Evolutionary conservation across 2,797 vertebrate species (phyloP).

Genomic region (Sebastes diploproa): DNA sequence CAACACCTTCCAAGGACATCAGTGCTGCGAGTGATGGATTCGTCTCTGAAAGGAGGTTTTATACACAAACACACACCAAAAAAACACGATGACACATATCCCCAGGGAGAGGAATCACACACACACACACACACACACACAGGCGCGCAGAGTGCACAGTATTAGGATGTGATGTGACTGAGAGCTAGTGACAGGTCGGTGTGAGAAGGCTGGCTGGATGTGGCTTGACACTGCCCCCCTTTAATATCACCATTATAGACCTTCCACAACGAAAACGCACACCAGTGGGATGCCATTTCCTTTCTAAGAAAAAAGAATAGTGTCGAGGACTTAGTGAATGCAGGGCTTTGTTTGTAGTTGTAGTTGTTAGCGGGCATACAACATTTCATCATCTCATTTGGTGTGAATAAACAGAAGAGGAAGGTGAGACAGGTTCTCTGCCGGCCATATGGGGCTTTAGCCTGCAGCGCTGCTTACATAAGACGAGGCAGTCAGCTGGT

Average conservation of each 20-base stretch:
- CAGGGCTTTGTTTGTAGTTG: slow-evolving; percentile 28
- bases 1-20: slow-evolving; percentile 32
- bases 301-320: background rate
- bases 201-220: slow-evolving; percentile 25
- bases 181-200: slow-evolving; percentile 49
- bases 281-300: slow-evolving; percentile 25
- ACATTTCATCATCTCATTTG: slow-evolving; percentile 32
- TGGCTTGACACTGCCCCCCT: slow-evolving; percentile 20
- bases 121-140: slow-evolving; percentile 26
- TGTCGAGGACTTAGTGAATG: slow-evolving; percentile 1
- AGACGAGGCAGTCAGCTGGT: slow-evolving; percentile 52
- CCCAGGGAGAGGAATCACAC: slow-evolving; percentile 25
- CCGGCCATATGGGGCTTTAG: slow-evolving; percentile 11
- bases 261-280: slow-evolving; percentile 24
- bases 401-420: slow-evolving; percentile 28
- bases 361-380: slow-evolving; percentile 23
- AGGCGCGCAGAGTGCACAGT: background rate
- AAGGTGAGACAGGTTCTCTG: slow-evolving; percentile 23
- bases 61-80: slow-evolving; percentile 4
- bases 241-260: slow-evolving; percentile 49
- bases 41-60: background rate
- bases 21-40: background rate
- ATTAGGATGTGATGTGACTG: slow-evolving; percentile 46
- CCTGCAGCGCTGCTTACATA: slow-evolving; percentile 14
- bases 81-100: slow-evolving; percentile 14